Evolutionary conservation across 2,888 invertebrate genomes (phyloP), one percentile per base, ranked within the genome.

Genomic region (Bimastos eiseni): DNA sequence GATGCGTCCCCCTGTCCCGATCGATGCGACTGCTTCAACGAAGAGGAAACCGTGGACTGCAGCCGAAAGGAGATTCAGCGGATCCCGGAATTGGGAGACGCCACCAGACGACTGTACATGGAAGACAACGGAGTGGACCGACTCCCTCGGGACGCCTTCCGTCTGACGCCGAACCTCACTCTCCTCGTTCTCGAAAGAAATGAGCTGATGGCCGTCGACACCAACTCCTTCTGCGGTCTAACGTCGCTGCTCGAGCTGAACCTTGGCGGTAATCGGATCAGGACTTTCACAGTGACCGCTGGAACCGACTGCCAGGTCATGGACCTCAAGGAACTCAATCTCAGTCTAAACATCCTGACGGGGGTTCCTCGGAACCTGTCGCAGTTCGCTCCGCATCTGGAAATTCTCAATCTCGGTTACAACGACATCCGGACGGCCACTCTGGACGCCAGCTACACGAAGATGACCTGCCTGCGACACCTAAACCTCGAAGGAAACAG

Each of bases 401-500:
- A 92, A n/a, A 91, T 92, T 21, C 91, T 93, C 24, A 92, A 92
- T 88, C 90, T 93, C 36, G 90, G 91, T 38, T 91, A 91, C 88
- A 93, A 93, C 86, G 91, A 91, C 83, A 91, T 93, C n/a, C 89
- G 91, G 41, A 91, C 91, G 1, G 89, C 90, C 0, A 38, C 36
- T 17, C 83, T 92, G 30, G 93, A 93, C 88, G 70, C 44, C 8
- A 89, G 88, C 19, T 93, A 91, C 89, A 86, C 90, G 1, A 83
- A 37, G 21, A 37, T 93, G 89, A 89, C 36, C 13, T 89, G 83
- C 24, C 91, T 93, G 41, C 41, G 86, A 15, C 89, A 91, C 49
- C 88, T 93, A 37, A 92, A 93, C 88, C 88, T 93, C 19, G 91
- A 91, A 70, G 83, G 92, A 33, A 93, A 93, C 90, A 90, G 89